phyloP scores from a whole-genome alignment of 1,140 invertebrate genomes.

The Drosophila micromelanica region DNA sequence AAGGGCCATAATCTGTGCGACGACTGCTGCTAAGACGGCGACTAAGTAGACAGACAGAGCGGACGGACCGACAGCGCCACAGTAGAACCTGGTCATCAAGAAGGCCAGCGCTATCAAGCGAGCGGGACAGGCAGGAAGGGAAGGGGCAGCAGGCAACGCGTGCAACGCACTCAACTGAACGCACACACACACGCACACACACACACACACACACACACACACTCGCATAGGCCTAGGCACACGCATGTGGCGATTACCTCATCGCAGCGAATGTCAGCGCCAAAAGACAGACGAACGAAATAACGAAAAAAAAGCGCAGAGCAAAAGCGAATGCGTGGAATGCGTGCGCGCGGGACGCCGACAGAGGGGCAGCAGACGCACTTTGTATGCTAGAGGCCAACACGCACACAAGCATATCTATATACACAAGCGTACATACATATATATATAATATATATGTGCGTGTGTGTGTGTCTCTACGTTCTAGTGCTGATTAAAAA shows the following conservation, averaged over 20 bases:
- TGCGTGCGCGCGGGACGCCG: slow-evolving; percentile 61
- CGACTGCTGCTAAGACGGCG: slow-evolving; percentile 24
- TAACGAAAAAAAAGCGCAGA: slow-evolving; percentile 45
- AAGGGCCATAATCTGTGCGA: slow-evolving; percentile 74
- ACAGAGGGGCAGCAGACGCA: slow-evolving; percentile 20
- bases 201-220: slow-evolving; percentile 47
- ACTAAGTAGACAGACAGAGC: slow-evolving; percentile 26
- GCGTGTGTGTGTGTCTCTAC: slow-evolving; percentile 24
- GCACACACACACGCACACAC: slow-evolving; percentile 30
- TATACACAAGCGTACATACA: neutral
- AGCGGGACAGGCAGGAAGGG: neutral
- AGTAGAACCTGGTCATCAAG: slow-evolving; percentile 38
- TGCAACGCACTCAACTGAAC: slow-evolving; percentile 62
- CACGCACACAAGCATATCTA: slow-evolving; percentile 28
- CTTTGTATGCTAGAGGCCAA: slow-evolving; percentile 56
- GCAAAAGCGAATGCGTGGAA: slow-evolving; percentile 68
- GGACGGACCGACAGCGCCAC: slow-evolving; percentile 1
- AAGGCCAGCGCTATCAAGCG: slow-evolving; percentile 13
- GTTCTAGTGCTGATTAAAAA: slow-evolving; percentile 64
- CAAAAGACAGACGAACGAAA: slow-evolving; percentile 16
- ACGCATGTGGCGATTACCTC: slow-evolving; percentile 77
- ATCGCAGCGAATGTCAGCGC: slow-evolving; percentile 75
- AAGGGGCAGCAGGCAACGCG: slow-evolving; percentile 38
- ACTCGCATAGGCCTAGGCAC: slow-evolving; percentile 32
- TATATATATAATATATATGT: neutral